phyloP scores from a whole-genome alignment of 2,113 vertebrate genomes.

The Daubentonia madagascariensis region DNA sequence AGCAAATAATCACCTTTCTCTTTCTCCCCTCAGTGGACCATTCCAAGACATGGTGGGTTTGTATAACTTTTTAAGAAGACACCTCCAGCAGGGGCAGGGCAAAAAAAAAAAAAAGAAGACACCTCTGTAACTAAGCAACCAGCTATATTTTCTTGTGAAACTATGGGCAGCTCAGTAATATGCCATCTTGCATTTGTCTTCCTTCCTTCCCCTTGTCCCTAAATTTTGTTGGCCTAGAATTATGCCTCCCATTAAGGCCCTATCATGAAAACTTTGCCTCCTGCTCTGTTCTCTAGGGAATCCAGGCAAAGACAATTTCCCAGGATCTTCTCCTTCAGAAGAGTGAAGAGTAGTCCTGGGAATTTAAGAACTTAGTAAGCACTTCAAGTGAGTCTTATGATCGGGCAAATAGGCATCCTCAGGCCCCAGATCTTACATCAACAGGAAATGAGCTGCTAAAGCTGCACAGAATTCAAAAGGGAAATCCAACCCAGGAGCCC shows the following conservation, averaged over 20 bases:
- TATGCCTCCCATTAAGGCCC: not conserved
- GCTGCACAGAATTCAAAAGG: not conserved
- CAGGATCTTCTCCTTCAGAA: constrained; percentile 3
- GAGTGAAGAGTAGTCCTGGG: not conserved
- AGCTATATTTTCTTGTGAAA: not conserved
- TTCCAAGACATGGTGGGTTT: not conserved
- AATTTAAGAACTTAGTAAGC: constrained; percentile 10
- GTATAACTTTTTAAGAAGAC: constrained; percentile 19
- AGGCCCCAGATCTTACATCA: constrained; percentile 11
- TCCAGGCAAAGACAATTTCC: not conserved
- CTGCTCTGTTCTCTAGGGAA: constrained; percentile 13
- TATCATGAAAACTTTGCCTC: not conserved
- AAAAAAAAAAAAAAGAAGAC: no score
- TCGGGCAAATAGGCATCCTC: not conserved
- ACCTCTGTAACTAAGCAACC: not conserved
- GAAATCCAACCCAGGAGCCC: not conserved
- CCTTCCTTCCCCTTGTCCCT: not conserved
- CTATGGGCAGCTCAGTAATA: not conserved
- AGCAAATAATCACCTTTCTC: not conserved
- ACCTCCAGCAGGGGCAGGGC: no score
- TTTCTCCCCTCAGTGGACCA: not conserved
- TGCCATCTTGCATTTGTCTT: not conserved
- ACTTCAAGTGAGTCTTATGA: not conserved
- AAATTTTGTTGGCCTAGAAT: not conserved
- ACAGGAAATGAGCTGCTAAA: not conserved